A percentile compares a stretch with the other conserved stretches of the same genome.
Conservation (phyloP, 2,888 invertebrate genomes). For the Chrysina gloriosa region DNA sequence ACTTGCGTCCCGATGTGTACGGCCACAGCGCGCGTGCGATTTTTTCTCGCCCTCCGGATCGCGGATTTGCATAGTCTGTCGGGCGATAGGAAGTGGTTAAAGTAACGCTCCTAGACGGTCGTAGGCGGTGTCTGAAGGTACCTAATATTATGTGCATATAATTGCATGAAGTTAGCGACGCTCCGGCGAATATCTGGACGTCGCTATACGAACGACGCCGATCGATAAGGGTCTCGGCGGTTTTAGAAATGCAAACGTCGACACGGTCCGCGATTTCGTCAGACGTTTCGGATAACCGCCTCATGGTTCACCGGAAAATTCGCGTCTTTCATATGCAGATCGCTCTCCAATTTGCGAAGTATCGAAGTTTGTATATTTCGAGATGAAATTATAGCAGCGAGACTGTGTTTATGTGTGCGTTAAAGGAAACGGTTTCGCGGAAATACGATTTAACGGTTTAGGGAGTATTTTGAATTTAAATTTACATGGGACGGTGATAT, state of each 20-base stretch:
- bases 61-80: not conserved
- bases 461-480: too few relatives aligned
- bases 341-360: not conserved
- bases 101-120: not conserved
- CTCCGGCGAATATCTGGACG: not conserved
- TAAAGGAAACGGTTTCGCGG: not conserved
- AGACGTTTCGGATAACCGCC: not conserved
- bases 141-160: slow-evolving; percentile 6
- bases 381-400: not conserved
- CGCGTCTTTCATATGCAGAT: slow-evolving; percentile 5
- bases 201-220: not conserved
- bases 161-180: not conserved
- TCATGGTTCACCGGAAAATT: slow-evolving; percentile 8
- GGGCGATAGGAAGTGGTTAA: not conserved
- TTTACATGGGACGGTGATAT: too few relatives aligned
- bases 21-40: not conserved
- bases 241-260: slow-evolving; percentile 20
- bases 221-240: slow-evolving; percentile 11
- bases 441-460: too few relatives aligned
- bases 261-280: not conserved
- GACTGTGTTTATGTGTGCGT: not conserved
- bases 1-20: not conserved
- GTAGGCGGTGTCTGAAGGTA: not conserved
- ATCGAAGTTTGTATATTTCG: not conserved
- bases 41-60: not conserved